Conservation (phyloP, 2,113 vertebrate species). For the Dasyprocta punctata region DNA sequence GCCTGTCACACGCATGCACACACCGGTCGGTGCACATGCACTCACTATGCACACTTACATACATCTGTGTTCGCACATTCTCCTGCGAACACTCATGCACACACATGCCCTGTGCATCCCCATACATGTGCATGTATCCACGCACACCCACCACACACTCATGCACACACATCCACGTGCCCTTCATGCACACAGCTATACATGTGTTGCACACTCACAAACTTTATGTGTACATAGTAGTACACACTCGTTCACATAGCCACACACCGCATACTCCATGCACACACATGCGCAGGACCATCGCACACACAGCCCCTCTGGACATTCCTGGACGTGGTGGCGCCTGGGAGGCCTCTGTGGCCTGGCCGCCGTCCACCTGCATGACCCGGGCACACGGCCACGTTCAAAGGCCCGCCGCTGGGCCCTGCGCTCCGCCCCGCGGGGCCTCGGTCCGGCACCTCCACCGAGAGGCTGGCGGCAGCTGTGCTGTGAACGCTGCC, state of each 20-base stretch:
- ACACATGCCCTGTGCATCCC: fast-evolving
- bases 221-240: neutral
- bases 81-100: neutral
- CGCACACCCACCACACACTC: neutral
- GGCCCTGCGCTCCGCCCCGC: fast-evolving
- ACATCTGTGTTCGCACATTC: neutral
- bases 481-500: slow-evolving; percentile 84
- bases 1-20: no score
- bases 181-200: no score
- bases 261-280: neutral
- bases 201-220: neutral
- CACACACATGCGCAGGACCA: neutral
- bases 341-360: neutral
- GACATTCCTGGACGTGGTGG: neutral
- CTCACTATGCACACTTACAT: neutral
- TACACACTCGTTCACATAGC: neutral
- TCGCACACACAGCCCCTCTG: fast-evolving
- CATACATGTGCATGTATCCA: fast-evolving
- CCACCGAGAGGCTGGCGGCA: slow-evolving; percentile 70
- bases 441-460: neutral
- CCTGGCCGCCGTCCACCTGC: neutral
- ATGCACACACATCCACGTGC: neutral
- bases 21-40: fast-evolving
- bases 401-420: neutral
- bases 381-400: neutral